Evolutionary conservation across 2,113 vertebrate genomes (phyloP), one percentile per base, ranked within the genome.

Genomic region (Pterocles gutturalis): DNA sequence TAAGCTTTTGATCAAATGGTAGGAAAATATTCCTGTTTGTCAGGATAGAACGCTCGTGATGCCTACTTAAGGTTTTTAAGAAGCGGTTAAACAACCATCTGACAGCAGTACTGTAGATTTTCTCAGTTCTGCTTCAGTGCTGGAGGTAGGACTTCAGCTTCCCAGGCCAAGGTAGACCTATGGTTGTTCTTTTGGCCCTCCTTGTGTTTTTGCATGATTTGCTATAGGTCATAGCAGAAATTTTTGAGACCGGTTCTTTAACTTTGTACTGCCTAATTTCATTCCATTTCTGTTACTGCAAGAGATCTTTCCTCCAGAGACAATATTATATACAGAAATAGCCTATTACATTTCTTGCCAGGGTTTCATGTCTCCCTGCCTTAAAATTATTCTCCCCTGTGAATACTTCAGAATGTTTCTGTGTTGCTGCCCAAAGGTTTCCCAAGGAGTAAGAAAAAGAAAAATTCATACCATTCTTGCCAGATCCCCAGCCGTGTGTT

Each of bases 391-490:
- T 76, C 20, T 85, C 17, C 41, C 36, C 18, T 90, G 36, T 70
- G 64, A 83, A 33, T 87, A 54, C 36, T 90, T 92, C 41, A 66
- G 55, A 82, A 45, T 83, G 38, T 91, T 86, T 90, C 45, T 67
- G 17, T 93, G n/a, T 83, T 95, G 38, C 66, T 94, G 78, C 75
- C 53, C 66, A 92, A 64, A 82, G 85, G 41, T 72, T 81, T 91
- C 86, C 55, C 25, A 34, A 38, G 29, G 60, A 89, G 38, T 58
- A 64, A 81, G 83, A 67, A 73, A 87, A 79, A 92, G 53, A n/a
- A 81, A 46, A 84, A 75, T 49, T 33, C 29, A 31, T 84, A 43
- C 48, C 71, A 11, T 93, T 73, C 65, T 73, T 93, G n/a, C 73
- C 83, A 77, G 83, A 91, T 94, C 55, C 25, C n/a, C 36, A 64